These are phyloP conservation scores for Myotis davidii DNA, from an alignment of 2,113 vertebrate species.

Conservation along the genomic window DNA sequence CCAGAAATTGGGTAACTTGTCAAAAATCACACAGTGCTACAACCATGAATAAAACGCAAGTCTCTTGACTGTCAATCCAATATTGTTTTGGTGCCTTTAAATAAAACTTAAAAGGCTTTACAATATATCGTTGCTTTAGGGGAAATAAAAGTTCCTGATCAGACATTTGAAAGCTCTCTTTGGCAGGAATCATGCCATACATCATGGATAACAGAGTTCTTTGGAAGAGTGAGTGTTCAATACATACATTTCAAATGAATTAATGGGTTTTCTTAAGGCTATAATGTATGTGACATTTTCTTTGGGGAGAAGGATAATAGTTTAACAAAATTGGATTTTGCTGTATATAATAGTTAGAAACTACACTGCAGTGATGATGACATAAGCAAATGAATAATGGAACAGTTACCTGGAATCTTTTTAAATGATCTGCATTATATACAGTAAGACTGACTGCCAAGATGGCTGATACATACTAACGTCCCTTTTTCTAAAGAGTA, in stretches of 20 bases:
- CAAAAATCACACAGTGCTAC: conserved; percentile 35
- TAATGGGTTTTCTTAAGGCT: conserved; percentile 5
- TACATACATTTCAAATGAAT: conserved; percentile 22
- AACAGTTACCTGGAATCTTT: conserved; percentile 20
- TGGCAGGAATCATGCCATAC: not conserved
- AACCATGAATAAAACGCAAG: not conserved
- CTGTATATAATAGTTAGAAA: not conserved
- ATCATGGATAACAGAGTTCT: not conserved
- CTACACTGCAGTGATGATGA: not conserved
- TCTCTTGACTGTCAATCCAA: not conserved
- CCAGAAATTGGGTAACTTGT: not conserved
- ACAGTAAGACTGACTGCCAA: not conserved
- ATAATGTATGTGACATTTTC: not conserved
- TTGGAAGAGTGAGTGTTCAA: not conserved
- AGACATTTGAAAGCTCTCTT: not conserved
- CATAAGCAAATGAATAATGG: conserved; percentile 40
- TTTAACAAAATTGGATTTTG: conserved; percentile 42
- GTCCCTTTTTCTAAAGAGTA: not conserved
- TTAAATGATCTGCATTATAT: not conserved
- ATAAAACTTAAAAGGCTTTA: conserved; percentile 14
- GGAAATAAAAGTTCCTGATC: not conserved
- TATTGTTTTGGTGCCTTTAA: conserved; percentile 1
- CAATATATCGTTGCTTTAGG: not conserved
- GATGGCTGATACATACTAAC: not conserved
- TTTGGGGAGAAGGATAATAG: not conserved